Evolutionary conservation across 2,797 vertebrate genomes (phyloP).

Genomic region (Bovichtus diacanthus): DNA sequence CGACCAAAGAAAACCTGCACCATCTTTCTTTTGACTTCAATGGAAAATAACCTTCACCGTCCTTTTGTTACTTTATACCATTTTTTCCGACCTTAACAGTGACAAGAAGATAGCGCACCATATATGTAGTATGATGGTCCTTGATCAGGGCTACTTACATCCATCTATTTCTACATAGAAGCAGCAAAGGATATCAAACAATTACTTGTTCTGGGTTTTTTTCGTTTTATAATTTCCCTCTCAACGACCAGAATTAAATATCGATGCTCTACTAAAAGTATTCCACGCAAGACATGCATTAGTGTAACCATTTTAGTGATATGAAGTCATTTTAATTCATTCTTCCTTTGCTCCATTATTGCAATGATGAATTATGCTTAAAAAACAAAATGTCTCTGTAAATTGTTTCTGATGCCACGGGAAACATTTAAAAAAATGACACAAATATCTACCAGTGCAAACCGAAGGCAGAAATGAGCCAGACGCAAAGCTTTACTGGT

Average conservation of each 20-base stretch:
- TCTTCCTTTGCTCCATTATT: conserved; percentile 28
- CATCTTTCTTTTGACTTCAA: background rate
- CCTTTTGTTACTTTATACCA: conserved; percentile 2
- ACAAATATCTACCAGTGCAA: conserved; percentile 26
- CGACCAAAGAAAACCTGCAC: background rate
- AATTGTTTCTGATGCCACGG: conserved; percentile 1
- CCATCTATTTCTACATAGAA: conserved; percentile 6
- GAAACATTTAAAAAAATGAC: conserved; percentile 4
- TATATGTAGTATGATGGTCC: background rate
- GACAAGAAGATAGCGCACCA: background rate
- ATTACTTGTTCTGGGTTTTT: conserved; percentile 20
- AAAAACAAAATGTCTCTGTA: background rate
- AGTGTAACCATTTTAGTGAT: conserved; percentile 33
- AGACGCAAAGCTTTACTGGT: conserved; percentile 42
- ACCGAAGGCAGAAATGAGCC: conserved; percentile 51
- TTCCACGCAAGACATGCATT: conserved; percentile 45
- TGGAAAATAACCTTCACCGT: background rate
- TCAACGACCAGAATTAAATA: conserved; percentile 32
- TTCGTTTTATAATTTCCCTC: conserved; percentile 1
- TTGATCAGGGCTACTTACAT: background rate
- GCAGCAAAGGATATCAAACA: conserved; percentile 24
- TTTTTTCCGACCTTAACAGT: background rate
- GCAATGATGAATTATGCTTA: conserved; percentile 19
- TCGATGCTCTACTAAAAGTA: conserved; percentile 27
- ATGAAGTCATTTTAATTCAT: conserved; percentile 22